Conservation (phyloP, 1,140 invertebrate species). For the Cepaea nemoralis region DNA sequence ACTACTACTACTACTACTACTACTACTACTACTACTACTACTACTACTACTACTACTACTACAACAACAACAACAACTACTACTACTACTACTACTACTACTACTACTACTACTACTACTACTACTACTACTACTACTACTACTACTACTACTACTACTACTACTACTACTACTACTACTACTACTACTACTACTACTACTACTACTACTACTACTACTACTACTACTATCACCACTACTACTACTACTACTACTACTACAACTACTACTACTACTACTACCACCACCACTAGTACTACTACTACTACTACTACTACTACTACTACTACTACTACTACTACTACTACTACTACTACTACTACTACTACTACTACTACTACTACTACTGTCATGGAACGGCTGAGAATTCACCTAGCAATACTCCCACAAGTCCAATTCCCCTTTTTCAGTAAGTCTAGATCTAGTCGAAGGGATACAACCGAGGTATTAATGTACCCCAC, state of each 20-base stretch:
- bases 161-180: neutral
- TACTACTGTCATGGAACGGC: neutral
- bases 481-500: too few species aligned
- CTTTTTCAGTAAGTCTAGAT: too few species aligned
- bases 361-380: conserved; percentile 33
- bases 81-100: neutral
- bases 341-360: conserved; percentile 35
- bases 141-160: neutral
- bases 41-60: neutral
- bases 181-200: conserved; percentile 27
- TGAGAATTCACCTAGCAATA: too few species aligned
- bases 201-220: neutral
- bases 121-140: neutral
- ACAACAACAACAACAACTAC: neutral
- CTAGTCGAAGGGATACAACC: too few species aligned
- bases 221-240: conserved; percentile 11
- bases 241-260: conserved; percentile 25
- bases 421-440: too few species aligned
- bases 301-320: conserved; percentile 40
- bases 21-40: neutral
- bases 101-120: neutral
- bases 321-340: conserved; percentile 40
- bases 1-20: conserved; percentile 13
- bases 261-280: conserved; percentile 3
- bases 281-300: conserved; percentile 16